These are phyloP conservation scores for Laticauda colubrina DNA, from an alignment of 2,113 vertebrate species.

Conservation along the genomic window DNA sequence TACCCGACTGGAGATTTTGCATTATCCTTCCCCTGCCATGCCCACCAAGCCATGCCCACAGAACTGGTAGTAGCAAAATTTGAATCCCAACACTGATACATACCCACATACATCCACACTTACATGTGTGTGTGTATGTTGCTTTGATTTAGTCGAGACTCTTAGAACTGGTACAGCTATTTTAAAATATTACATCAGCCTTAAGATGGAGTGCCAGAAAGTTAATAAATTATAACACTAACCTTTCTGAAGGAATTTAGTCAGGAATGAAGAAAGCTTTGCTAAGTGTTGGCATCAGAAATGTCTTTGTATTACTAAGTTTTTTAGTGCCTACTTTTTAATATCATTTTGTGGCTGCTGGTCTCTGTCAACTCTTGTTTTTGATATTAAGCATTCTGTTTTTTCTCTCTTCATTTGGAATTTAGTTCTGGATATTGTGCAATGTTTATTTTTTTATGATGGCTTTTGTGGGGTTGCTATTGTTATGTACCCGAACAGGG, in stretches of 20 bases:
- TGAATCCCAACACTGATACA: too few relatives aligned
- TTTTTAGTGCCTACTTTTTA: neutral
- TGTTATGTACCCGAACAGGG: neutral
- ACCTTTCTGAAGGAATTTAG: neutral
- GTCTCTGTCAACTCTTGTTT: neutral
- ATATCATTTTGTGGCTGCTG: neutral
- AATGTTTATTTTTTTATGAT: neutral
- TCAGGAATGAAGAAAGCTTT: neutral
- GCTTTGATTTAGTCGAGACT: neutral
- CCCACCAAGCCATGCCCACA: too few relatives aligned
- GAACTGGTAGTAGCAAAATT: too few relatives aligned
- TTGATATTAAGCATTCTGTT: neutral
- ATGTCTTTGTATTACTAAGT: neutral
- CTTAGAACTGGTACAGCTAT: neutral
- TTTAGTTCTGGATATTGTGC: neutral
- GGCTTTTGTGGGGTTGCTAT: neutral
- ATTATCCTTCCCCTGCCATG: too few relatives aligned
- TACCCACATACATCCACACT: too few relatives aligned
- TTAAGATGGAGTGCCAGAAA: neutral
- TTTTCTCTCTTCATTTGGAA: neutral
- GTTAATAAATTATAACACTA: neutral
- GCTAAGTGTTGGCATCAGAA: neutral
- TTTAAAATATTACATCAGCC: neutral
- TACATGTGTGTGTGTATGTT: neutral
- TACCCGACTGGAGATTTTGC: too few relatives aligned